Evolutionary conservation across 30 jellyfish, hydroid and myxozoan species (phyloP).

Genomic region (Turritopsis rubra): DNA sequence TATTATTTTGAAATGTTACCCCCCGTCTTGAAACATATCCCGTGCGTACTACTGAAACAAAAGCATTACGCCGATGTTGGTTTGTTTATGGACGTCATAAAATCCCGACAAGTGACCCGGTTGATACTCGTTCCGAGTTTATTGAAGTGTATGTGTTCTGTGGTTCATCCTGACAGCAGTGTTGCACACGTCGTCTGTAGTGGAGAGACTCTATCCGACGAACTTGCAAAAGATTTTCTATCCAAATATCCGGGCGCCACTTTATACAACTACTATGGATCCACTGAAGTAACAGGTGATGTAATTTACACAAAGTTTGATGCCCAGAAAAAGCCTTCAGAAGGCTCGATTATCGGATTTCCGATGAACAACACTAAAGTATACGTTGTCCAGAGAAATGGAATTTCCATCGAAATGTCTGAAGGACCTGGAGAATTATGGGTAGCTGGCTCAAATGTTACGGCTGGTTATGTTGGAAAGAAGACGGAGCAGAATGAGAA

Average conservation of each 20-base stretch:
- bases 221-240: background rate
- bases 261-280: background rate
- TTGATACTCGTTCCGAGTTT: background rate
- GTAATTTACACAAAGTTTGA: background rate
- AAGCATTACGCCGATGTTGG: background rate
- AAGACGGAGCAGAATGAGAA: background rate
- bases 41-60: background rate
- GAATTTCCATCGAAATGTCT: background rate
- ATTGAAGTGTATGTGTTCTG: background rate
- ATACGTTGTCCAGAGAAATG: background rate
- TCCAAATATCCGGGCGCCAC: background rate
- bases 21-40: background rate
- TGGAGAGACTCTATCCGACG: background rate
- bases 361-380: background rate
- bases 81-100: background rate
- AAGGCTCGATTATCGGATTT: background rate
- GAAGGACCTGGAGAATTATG: background rate
- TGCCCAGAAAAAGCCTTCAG: background rate
- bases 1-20: background rate
- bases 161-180: background rate
- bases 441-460: slow-evolving; percentile 4
- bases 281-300: background rate
- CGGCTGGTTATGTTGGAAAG: slow-evolving; percentile 1
- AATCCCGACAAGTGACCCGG: background rate
- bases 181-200: background rate